Conservation (phyloP, 2,113 vertebrate genomes). For the Blennius ocellaris region DNA sequence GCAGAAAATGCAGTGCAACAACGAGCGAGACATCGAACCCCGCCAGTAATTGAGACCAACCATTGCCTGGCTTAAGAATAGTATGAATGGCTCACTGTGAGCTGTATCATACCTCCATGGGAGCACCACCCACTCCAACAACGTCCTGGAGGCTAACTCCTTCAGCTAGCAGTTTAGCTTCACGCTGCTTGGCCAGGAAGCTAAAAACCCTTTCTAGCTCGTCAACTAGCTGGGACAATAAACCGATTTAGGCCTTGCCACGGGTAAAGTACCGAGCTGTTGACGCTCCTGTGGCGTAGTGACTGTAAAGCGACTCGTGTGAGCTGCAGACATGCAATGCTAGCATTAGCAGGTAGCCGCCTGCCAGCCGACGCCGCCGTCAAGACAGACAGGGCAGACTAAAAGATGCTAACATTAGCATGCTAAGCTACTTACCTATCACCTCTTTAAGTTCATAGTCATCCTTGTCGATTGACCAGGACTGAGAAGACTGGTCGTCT, state of each 20-base stretch:
- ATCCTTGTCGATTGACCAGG: constrained; percentile 94
- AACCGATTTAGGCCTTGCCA: not conserved
- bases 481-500: constrained; percentile 89
- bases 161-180: constrained; percentile 57
- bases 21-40: too few species aligned
- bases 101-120: constrained; percentile 43
- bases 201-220: constrained; percentile 7
- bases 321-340: constrained; percentile 33
- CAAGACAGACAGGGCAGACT: constrained; percentile 34
- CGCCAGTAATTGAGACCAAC: too few species aligned
- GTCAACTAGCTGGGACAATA: not conserved
- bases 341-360: constrained; percentile 40
- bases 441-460: constrained; percentile 97
- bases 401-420: constrained; percentile 65
- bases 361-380: constrained; percentile 35
- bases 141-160: constrained; percentile 29
- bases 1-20: too few species aligned
- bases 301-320: constrained; percentile 28
- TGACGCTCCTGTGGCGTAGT: not conserved
- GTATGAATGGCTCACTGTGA: constrained; percentile 22
- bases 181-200: not conserved
- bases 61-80: not conserved
- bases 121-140: constrained; percentile 58
- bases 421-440: constrained; percentile 89
- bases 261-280: not conserved